Percentiles rank a stretch among this genome's conserved stretches.
These are phyloP conservation scores for Gonioctena quinquepunctata DNA, from an alignment of 1,140 invertebrate species.

Conservation along the genomic window DNA sequence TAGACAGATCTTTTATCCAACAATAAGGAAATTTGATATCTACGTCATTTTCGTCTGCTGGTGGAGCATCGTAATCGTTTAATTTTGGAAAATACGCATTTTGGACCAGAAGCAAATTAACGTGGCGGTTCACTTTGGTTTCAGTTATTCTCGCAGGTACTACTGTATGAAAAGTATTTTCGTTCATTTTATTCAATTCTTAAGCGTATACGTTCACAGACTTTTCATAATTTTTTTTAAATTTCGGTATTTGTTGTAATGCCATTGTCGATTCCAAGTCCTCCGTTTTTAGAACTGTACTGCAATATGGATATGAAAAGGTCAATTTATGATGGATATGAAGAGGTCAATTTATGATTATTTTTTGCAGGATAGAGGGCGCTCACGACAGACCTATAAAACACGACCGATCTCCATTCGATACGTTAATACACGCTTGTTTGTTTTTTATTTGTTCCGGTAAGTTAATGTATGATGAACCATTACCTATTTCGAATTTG, in stretches of 20 bases:
- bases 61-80: background rate
- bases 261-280: too few species aligned
- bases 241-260: background rate
- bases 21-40: background rate
- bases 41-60: background rate
- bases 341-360: too few species aligned
- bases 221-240: slow-evolving; percentile 1
- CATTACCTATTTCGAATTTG: background rate
- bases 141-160: background rate
- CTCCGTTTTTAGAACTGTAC: background rate
- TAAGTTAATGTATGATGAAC: background rate
- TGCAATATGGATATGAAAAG: background rate
- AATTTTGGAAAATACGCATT: slow-evolving; percentile 4
- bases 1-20: background rate
- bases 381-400: background rate
- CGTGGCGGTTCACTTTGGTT: background rate
- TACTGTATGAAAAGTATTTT: background rate
- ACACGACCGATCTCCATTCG: background rate
- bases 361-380: too few species aligned
- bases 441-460: background rate
- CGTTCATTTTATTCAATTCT: slow-evolving; percentile 3
- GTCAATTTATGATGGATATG: too few species aligned
- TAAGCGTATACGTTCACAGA: background rate
- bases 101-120: background rate
- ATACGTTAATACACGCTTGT: background rate